These are phyloP conservation scores for Clarias platycephalus DNA, from an alignment of 2,797 vertebrate species.

Conservation along the genomic window DNA sequence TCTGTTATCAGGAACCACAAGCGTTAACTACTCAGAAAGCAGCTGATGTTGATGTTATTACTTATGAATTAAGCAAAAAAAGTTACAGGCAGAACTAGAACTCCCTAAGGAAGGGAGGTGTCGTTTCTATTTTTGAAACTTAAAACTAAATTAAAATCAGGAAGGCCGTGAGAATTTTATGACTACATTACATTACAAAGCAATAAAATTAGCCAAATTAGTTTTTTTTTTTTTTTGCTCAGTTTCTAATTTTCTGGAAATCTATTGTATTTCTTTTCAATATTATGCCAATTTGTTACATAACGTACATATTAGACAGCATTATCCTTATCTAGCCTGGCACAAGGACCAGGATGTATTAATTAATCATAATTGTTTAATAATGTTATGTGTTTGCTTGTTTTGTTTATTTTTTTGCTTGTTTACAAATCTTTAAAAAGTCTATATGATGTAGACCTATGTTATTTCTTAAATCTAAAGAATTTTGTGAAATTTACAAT, in stretches of 20 bases:
- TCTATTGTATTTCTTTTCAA: background rate
- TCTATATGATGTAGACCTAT: background rate
- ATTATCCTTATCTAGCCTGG: background rate
- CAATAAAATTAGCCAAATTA: background rate
- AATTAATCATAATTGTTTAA: background rate
- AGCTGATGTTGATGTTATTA: background rate
- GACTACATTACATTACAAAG: no score
- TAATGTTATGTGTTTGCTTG: background rate
- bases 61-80: background rate
- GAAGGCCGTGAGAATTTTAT: background rate
- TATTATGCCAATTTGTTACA: background rate
- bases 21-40: background rate
- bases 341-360: background rate
- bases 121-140: slow-evolving; percentile 2
- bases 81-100: background rate
- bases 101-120: background rate
- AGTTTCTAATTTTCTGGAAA: background rate
- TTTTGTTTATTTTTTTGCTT: background rate
- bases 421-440: background rate
- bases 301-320: background rate
- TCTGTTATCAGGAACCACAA: background rate
- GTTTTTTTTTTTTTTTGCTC: background rate
- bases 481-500: background rate
- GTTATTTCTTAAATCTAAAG: background rate
- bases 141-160: background rate